Base-by-base conservation (phyloP, 2,113 vertebrate genomes). In the Monopterus albus region DNA sequence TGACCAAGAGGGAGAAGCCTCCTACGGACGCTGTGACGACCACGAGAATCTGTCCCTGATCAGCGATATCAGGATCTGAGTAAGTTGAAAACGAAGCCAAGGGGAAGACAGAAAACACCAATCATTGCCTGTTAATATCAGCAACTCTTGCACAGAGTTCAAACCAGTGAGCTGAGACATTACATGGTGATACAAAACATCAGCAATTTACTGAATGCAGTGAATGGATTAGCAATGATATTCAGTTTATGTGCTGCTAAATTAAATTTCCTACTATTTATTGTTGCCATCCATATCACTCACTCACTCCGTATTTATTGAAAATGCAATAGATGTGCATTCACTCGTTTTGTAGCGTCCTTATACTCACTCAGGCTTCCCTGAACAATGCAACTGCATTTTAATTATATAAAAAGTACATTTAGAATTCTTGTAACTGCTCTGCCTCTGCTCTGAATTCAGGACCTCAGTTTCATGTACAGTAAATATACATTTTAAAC, bases 21-120 rank as follows among this genome's bases (percentile, higher is more conserved):
- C 97, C 97, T 7, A 99, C 97, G 2, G 97, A 95, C 0, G 97
- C 97, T 0, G 97, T 98, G 78, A 96, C 96, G 40, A 99, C 96
- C 51, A 99, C 97, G 38, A 99, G 92, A 67, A 98, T 96, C 75
- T 98, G 97, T 62, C 97, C 96, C 74, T 98, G 97, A 81, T 98
- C 95, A 0, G 95, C 96, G 79, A 97, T 92, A 81, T 98, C 96
- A 33, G 96, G 96, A 91, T 96, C 97, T 98, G 92, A 86, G 92
- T 91, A 73, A 53, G 60, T 20, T 56, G 28, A 76, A 20, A 78
- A 53, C 7, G 40, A 25, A 20, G 52, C n/a, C 28, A 26, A 6
- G 23, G 18, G 33, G 14, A 31, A 65, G n/a, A 5, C 1, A 53
- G 2, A 8, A 31, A n/a, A 36, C 11, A 35, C 21, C 1, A 6